These are phyloP conservation scores for Dendrocincla tyrannina DNA, from an alignment of 2,797 vertebrate species.

Conservation along the genomic window DNA sequence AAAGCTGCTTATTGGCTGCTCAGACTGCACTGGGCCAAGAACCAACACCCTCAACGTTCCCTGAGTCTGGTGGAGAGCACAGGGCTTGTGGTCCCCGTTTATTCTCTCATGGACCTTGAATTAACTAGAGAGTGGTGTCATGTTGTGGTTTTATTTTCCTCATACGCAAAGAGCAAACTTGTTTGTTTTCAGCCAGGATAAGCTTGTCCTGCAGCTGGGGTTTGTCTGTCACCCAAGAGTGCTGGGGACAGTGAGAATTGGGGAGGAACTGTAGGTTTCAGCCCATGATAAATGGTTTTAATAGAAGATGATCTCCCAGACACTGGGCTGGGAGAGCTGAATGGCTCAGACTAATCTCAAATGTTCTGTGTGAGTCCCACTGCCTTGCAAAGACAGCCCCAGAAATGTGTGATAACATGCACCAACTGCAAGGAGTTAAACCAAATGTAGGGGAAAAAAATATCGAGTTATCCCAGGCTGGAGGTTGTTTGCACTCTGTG, in stretches of 20 bases:
- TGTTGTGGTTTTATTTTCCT: no score
- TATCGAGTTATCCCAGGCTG: not conserved
- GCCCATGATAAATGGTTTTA: not conserved
- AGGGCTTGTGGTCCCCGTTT: not conserved
- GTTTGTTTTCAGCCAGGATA: not conserved
- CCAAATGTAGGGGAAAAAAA: not conserved
- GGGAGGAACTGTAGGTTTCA: not conserved
- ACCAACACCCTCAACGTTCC: not conserved
- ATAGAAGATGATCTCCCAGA: not conserved
- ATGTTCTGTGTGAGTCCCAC: not conserved
- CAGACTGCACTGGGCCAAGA: not conserved
- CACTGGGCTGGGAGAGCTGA: not conserved
- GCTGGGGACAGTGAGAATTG: fast-evolving
- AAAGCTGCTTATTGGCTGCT: not conserved
- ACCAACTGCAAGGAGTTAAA: not conserved
- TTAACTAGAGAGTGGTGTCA: not conserved
- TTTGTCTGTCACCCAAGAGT: not conserved
- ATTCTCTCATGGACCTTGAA: not conserved
- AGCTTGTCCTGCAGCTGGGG: not conserved
- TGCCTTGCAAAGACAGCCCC: not conserved
- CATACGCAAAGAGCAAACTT: not conserved
- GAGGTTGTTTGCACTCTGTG: not conserved
- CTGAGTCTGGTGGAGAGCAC: not conserved
- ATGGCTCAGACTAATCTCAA: not conserved
- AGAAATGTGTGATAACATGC: not conserved